These are phyloP conservation scores for Chelon auratus DNA, from an alignment of 2,797 vertebrate species.

Conservation along the genomic window DNA sequence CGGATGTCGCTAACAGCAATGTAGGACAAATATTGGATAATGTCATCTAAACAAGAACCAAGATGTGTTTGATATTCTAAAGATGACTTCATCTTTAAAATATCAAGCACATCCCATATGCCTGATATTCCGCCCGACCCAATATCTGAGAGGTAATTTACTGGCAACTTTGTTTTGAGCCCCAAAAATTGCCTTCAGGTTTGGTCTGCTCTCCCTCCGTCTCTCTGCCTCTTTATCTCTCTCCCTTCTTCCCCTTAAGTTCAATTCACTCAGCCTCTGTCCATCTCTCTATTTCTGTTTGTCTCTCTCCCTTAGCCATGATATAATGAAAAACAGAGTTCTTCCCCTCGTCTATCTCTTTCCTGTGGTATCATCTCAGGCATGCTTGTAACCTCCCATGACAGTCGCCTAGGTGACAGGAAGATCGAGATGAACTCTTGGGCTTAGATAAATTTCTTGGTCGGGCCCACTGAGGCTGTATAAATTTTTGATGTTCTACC, in stretches of 20 bases:
- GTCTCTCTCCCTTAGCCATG: constrained; percentile 36
- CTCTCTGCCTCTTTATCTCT: constrained; percentile 20
- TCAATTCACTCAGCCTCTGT: constrained; percentile 31
- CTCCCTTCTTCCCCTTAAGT: constrained; percentile 35
- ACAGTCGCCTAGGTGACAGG: constrained; percentile 74
- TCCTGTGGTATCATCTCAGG: constrained; percentile 60
- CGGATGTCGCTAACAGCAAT: constrained; percentile 69
- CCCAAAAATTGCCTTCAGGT: constrained; percentile 58
- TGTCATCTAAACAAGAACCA: constrained; percentile 61
- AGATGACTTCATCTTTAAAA: constrained; percentile 50
- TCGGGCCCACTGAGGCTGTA: constrained; percentile 74
- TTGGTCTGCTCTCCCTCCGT: constrained; percentile 42
- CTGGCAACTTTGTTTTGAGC: constrained; percentile 52
- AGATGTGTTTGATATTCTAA: constrained; percentile 60
- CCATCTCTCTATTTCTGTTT: constrained; percentile 33
- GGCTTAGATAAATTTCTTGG: constrained; percentile 80
- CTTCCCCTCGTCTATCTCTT: constrained; percentile 49
- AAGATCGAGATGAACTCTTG: constrained; percentile 74
- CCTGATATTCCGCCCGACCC: constrained; percentile 22
- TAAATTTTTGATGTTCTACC: constrained; percentile 83
- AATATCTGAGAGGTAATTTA: constrained; percentile 69
- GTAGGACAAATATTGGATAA: constrained; percentile 78
- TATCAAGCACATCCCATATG: constrained; percentile 40
- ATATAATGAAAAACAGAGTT: constrained; percentile 63
- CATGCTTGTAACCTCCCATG: constrained; percentile 68